Conservation (phyloP, 2,113 vertebrate genomes). For the Callospermophilus lateralis region DNA sequence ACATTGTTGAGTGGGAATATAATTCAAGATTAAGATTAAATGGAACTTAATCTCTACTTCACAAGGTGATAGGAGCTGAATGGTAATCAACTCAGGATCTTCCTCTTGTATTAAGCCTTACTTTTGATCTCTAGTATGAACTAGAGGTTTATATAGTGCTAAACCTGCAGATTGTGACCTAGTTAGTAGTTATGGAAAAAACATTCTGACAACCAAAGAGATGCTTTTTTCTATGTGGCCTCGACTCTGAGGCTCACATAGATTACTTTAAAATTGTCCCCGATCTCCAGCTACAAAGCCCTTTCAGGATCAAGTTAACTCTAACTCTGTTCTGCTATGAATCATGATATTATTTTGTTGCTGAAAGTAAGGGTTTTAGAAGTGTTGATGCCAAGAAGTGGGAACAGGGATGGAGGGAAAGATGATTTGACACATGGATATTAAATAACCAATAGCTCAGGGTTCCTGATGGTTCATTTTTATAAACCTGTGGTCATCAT, state of each 20-base stretch:
- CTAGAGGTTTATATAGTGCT: background rate
- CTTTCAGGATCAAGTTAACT: background rate
- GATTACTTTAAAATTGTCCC: background rate
- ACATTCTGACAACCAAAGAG: background rate
- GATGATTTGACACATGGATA: background rate
- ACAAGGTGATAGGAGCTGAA: background rate
- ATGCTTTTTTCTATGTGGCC: background rate
- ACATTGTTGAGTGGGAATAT: background rate
- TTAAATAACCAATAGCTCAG: background rate
- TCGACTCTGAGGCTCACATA: background rate
- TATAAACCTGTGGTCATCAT: background rate
- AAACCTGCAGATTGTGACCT: background rate
- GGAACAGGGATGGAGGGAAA: background rate
- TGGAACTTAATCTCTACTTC: background rate
- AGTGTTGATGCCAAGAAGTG: background rate
- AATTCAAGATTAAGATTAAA: background rate
- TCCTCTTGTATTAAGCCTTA: background rate
- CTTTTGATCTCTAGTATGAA: background rate
- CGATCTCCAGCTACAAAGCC: background rate
- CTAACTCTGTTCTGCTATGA: background rate
- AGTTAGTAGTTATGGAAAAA: background rate
- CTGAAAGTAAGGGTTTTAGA: background rate
- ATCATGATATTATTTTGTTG: background rate
- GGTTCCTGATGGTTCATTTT: background rate
- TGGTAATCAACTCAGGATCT: background rate